These are phyloP conservation scores for Carpatolechia fugitivella DNA, from an alignment of 2,888 invertebrate species.

Conservation along the genomic window DNA sequence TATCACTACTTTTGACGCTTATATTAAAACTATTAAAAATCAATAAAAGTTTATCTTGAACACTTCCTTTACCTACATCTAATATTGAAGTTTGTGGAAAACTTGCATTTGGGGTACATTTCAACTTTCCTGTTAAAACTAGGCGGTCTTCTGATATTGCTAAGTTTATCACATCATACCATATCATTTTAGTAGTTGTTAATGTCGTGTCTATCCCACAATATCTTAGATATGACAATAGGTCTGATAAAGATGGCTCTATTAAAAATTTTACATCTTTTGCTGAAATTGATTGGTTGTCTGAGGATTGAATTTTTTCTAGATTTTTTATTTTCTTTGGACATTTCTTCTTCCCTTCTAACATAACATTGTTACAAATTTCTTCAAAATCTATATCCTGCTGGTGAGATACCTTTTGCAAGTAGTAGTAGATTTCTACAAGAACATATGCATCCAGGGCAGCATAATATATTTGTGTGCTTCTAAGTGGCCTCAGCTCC, in stretches of 20 bases:
- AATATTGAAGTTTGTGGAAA: constrained; percentile 76
- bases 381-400: constrained; percentile 81
- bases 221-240: constrained; percentile 60
- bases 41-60: constrained; percentile 82
- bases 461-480: constrained; percentile 89
- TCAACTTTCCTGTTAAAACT: constrained; percentile 55
- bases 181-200: constrained; percentile 77
- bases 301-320: constrained; percentile 40
- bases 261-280: constrained; percentile 55
- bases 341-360: constrained; percentile 72
- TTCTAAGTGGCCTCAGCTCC: constrained; percentile 89
- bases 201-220: constrained; percentile 81
- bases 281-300: constrained; percentile 36
- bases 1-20: constrained; percentile 79
- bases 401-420: constrained; percentile 68
- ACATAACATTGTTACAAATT: constrained; percentile 79
- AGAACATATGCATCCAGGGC: constrained; percentile 94
- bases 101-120: constrained; percentile 75
- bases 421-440: constrained; percentile 86
- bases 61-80: constrained; percentile 73
- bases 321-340: constrained; percentile 55
- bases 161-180: constrained; percentile 63
- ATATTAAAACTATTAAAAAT: constrained; percentile 84
- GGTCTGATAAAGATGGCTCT: constrained; percentile 48
- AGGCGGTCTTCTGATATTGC: constrained; percentile 60